Base-by-base conservation (phyloP, 2,113 vertebrate species). In the Balaeniceps rex region DNA sequence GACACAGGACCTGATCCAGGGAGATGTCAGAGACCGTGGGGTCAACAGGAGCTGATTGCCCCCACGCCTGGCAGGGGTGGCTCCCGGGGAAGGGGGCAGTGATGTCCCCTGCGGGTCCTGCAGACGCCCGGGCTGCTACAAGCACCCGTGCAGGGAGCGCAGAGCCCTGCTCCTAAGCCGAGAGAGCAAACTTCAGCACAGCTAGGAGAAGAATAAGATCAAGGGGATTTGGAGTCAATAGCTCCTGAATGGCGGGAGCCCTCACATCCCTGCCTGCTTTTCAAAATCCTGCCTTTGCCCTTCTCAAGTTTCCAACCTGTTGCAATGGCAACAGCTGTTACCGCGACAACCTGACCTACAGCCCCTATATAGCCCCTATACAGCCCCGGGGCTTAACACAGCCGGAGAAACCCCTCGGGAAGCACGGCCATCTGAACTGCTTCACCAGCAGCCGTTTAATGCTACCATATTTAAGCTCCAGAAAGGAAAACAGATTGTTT, bases 271-370 rank as follows among this genome's bases (percentile, higher is more conserved):
- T 69, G 85, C 61, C 21, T 2, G 69, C 77, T 88, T 96, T 97
- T 79, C 91, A 88, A 87, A 78, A 78, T 90, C 78, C 64, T 49
- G 49, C 49, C 2, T 95, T 94, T 74, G 61, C 90, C 87, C 78
- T 83, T 91, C 95, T 95, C 91, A 94, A 89, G 93, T 94, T 96
- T 97, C 95, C 91, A 93, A 96, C 87, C 80, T 95, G 91, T 92
- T 78, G 87, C 89, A 95, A 93, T 95, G 82, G 83, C 87, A 94
- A 96, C 88, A 69, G 92, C 92, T 97, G 95, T 96, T 97, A 80
- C 93, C 68, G 5, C 58, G 47, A 94, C 92, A 96, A 87, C 79
- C 75, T 17, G 0, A 79, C 44, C 74, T 51, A 36, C 33, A 60
- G 65, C 90, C 68, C 86, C 86, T 2, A 18, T 11, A 24, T 7